Evolutionary conservation across 2,888 invertebrate genomes (phyloP).

Genomic region (Mylabris sibirica): DNA sequence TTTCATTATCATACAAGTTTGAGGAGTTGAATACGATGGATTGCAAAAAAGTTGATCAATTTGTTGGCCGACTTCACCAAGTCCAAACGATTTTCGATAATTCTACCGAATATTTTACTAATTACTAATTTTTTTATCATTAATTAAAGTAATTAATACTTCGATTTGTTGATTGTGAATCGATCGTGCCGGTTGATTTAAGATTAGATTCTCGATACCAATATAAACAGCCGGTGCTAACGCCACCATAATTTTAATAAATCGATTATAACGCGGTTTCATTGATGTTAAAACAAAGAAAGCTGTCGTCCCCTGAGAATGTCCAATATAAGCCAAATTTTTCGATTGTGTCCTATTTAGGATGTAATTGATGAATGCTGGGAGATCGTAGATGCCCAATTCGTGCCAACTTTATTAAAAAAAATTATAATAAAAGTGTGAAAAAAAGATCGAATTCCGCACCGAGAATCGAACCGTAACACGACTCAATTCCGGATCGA

Average conservation of each 20-base stretch:
- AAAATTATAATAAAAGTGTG: too few relatives aligned
- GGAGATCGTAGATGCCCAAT: constrained; percentile 78
- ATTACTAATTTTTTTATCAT: too few relatives aligned
- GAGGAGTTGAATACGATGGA: not conserved
- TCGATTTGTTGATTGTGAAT: not conserved
- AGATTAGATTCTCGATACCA: not conserved
- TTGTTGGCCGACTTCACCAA: not conserved
- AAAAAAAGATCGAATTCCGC: too few relatives aligned
- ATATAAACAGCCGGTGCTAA: not conserved
- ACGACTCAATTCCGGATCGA: too few relatives aligned
- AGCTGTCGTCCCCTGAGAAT: constrained; percentile 75
- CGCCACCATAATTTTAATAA: not conserved
- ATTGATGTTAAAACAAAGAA: constrained; percentile 71
- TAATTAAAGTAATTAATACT: not conserved
- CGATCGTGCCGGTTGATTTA: not conserved
- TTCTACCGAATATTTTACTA: not conserved
- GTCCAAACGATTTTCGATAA: not conserved
- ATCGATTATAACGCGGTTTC: constrained; percentile 66
- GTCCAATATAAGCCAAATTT: constrained; percentile 76
- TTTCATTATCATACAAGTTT: not conserved
- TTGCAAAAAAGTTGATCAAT: not conserved
- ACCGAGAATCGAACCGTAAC: not conserved
- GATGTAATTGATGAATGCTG: constrained; percentile 77
- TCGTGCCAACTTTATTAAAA: constrained; percentile 74
- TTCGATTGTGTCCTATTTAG: constrained; percentile 64